Conservation (phyloP, 1,140 invertebrate genomes). For the Epicauta chinensis region DNA sequence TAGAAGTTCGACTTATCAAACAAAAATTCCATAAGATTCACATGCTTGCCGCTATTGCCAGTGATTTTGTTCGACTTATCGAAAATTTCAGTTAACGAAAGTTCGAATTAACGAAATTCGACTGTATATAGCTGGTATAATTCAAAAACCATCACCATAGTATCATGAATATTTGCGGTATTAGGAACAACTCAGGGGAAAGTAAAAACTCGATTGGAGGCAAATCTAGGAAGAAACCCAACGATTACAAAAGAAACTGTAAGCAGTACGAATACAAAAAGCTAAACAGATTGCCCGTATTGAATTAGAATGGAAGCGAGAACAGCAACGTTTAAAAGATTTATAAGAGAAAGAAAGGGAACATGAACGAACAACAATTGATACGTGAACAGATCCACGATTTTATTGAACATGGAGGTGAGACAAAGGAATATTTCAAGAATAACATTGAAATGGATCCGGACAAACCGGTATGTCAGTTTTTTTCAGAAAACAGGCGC, state of each 20-base stretch:
- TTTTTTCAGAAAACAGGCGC: constrained; percentile 86
- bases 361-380: constrained; percentile 42
- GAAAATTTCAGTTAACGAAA: too few species aligned
- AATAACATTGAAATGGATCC: constrained; percentile 60
- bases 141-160: constrained; percentile 36
- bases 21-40: too few species aligned
- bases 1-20: too few species aligned
- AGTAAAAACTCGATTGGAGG: constrained; percentile 32
- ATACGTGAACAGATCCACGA: constrained; percentile 52
- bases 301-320: constrained; percentile 36
- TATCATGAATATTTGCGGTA: constrained; percentile 36
- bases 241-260: constrained; percentile 34
- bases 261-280: constrained; percentile 28
- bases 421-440: constrained; percentile 57
- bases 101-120: too few species aligned
- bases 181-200: constrained; percentile 32
- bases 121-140: too few species aligned
- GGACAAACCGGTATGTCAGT: constrained; percentile 66
- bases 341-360: constrained; percentile 45
- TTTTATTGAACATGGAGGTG: constrained; percentile 54
- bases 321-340: constrained; percentile 42
- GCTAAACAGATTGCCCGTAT: constrained; percentile 32
- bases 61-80: too few species aligned
- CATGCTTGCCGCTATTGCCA: too few species aligned
- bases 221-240: constrained; percentile 41